These are phyloP conservation scores for Phylloscopus collybita DNA, from an alignment of 2,797 vertebrate species.

Conservation along the genomic window DNA sequence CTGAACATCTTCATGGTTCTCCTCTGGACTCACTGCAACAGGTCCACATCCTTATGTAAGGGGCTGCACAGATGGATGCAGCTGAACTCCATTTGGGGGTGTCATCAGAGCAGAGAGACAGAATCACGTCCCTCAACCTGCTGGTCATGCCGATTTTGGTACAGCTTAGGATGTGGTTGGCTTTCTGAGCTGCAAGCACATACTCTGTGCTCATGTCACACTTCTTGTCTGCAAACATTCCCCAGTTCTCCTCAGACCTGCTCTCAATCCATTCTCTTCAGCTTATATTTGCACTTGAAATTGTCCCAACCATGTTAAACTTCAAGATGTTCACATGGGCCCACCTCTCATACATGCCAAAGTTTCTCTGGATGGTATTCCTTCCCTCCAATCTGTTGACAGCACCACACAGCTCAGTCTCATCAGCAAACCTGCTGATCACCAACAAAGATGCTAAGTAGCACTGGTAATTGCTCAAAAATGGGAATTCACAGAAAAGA, in stretches of 20 bases:
- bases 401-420: not conserved
- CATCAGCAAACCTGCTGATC: not conserved
- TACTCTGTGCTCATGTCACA: not conserved
- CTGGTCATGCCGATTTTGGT: not conserved
- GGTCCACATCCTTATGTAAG: rapidly evolving
- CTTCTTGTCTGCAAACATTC: not conserved
- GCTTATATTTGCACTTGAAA: not conserved
- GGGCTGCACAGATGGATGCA: not conserved
- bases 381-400: not conserved
- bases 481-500: not conserved
- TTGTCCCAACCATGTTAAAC: not conserved
- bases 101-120: not conserved
- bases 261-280: not conserved
- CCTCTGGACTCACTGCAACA: not conserved
- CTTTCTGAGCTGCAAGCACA: not conserved
- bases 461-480: rapidly evolving
- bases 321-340: not conserved
- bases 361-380: not conserved
- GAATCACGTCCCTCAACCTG: not conserved
- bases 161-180: not conserved
- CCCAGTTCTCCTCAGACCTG: not conserved
- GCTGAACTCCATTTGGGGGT: not conserved
- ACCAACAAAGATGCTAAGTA: not conserved
- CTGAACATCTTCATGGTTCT: not conserved
- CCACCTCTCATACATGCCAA: not conserved